A percentile compares a stretch with the other conserved stretches of the same genome.
Conservation (phyloP, 2,888 invertebrate genomes). For the Myopa tessellatipennis region DNA sequence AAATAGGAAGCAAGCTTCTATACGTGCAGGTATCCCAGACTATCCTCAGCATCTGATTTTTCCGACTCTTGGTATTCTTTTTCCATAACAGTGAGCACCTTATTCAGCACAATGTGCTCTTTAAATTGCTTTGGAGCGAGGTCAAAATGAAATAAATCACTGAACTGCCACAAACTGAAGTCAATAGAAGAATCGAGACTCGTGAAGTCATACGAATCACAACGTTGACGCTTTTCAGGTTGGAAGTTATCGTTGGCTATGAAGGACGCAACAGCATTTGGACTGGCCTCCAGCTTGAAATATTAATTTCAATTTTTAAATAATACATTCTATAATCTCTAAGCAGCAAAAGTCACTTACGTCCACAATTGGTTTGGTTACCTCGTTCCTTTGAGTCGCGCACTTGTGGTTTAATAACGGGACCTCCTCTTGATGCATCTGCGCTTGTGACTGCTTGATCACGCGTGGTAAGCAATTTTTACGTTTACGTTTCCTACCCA, state of each 20-base stretch:
- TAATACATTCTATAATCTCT: too few species aligned
- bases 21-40: constrained; percentile 29
- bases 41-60: constrained; percentile 22
- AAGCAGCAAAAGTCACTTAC: too few species aligned
- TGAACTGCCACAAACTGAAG: not conserved
- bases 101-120: constrained; percentile 28
- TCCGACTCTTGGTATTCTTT: constrained; percentile 45
- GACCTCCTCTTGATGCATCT: constrained; percentile 23
- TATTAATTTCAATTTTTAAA: too few species aligned
- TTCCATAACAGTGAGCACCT: constrained; percentile 45
- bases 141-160: constrained; percentile 19
- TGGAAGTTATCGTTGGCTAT: not conserved
- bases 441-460: constrained; percentile 58
- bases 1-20: constrained; percentile 35
- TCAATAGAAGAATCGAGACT: not conserved
- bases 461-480: constrained; percentile 59
- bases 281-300: too few species aligned
- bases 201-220: not conserved
- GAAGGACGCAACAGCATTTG: not conserved
- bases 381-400: not conserved
- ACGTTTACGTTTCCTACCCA: constrained; percentile 52
- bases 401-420: not conserved
- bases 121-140: constrained; percentile 4
- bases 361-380: not conserved
- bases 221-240: constrained; percentile 1